Evolutionary conservation across 1,140 invertebrate genomes (phyloP), one percentile per base, ranked within the genome.

Genomic region (Macrosteles quadrilineatus): DNA sequence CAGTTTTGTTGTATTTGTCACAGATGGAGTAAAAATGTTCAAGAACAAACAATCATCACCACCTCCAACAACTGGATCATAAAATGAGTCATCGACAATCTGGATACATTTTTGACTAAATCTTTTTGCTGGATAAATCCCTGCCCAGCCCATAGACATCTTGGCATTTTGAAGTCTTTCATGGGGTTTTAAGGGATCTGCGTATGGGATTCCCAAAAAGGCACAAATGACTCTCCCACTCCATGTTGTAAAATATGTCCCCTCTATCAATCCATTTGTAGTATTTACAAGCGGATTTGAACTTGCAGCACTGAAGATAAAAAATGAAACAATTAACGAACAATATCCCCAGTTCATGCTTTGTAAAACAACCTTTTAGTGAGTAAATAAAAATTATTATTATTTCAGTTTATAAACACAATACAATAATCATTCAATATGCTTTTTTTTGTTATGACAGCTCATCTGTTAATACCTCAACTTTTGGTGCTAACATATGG

Each of bases 11-110:
- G 1, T 66, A 14, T 27, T 14, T 9, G 63, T 45, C 11, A 59
- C 4, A 59, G 3, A 1, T 3, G 68, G 68, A 12, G 68, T 69
- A 31, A 63, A 69, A n/a, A 69, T 43, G 30, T 69, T 69, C 32
- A 69, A 30, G 32, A 62, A 69, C 6, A 69, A 45, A 23, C 68
- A 69, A 32, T 69, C 68, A n/a, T 69, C 68, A 14, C 47, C 68
- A 31, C 68, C 68, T 2, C 32, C 21, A 29, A 50, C 50, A 2
- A 19, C 19, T 11, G n/a, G n/a, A 21, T 19, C 9, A 6, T 64
- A 31, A 19, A n/a, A 31, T 17, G 17, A 23, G n/a, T 43, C 31
- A 31, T 66, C 31, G 9, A 11, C 27, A 6, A 27, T 6, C 63
- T 66, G 63, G 9, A 66, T 9, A 27, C 63, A 66, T n/a, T 27